Percentiles rank a stretch among this genome's conserved stretches.
These are phyloP conservation scores for Nomada goodeniana DNA, from an alignment of 2,888 invertebrate species.

Conservation along the genomic window DNA sequence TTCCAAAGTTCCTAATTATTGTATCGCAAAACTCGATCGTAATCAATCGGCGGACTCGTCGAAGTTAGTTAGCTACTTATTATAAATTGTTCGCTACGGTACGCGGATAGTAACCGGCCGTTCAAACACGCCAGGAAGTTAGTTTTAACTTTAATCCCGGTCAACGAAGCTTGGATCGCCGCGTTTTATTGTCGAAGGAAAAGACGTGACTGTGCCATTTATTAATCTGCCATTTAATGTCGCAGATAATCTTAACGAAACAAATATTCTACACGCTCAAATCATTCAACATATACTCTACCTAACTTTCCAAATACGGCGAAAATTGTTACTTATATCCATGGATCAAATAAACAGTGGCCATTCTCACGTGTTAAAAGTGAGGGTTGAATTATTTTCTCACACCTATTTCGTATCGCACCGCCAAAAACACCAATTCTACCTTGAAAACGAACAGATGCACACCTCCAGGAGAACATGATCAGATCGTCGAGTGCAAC, in stretches of 20 bases:
- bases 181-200: neutral
- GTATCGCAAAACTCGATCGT: constrained; percentile 45
- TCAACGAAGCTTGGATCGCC: constrained; percentile 33
- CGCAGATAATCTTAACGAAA: too few species aligned
- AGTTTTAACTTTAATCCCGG: constrained; percentile 36
- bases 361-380: too few species aligned
- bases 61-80: constrained; percentile 56
- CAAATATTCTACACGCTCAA: too few species aligned
- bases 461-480: neutral
- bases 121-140: constrained; percentile 24
- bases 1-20: constrained; percentile 45
- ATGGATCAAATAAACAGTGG: too few species aligned
- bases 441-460: neutral
- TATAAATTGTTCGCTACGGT: constrained; percentile 45
- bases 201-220: constrained; percentile 28
- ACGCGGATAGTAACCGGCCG: constrained; percentile 23
- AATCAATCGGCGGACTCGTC: constrained; percentile 48
- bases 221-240: constrained; percentile 13
- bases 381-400: too few species aligned
- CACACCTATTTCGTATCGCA: neutral
- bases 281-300: too few species aligned
- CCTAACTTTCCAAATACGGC: too few species aligned
- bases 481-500: constrained; percentile 31
- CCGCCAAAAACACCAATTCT: neutral
- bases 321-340: too few species aligned